A percentile compares a stretch with the other conserved stretches of the same genome.
Conservation (phyloP, 2,797 vertebrate genomes). For the Botia almorhae region DNA sequence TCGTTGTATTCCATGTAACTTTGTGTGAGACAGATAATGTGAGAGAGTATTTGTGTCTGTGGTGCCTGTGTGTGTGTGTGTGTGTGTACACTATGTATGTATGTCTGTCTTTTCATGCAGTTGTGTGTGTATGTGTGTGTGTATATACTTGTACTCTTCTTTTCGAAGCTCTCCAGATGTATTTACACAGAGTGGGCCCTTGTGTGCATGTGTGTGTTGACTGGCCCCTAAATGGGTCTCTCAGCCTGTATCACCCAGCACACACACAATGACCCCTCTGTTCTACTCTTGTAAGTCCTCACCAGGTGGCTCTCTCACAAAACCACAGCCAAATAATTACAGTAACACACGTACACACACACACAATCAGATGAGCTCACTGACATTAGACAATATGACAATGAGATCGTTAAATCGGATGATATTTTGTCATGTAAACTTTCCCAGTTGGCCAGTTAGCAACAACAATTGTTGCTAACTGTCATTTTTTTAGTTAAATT, state of each 20-base stretch:
- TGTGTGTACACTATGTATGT: slow-evolving; percentile 30
- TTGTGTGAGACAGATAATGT: slow-evolving; percentile 56
- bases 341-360: slow-evolving; percentile 45
- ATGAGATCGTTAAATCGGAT: neutral
- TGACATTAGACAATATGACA: neutral
- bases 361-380: slow-evolving; percentile 41
- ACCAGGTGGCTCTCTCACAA: slow-evolving; percentile 76
- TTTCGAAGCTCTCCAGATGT: slow-evolving; percentile 71
- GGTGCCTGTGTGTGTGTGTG: slow-evolving; percentile 16
- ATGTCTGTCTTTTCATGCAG: slow-evolving; percentile 36
- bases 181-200: slow-evolving; percentile 76
- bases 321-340: slow-evolving; percentile 68
- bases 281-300: slow-evolving; percentile 77
- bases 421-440: neutral
- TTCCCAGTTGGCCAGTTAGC: neutral
- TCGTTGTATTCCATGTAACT: slow-evolving; percentile 53
- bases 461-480: neutral
- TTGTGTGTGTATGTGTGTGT: slow-evolving; percentile 44
- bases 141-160: slow-evolving; percentile 33
- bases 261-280: slow-evolving; percentile 78
- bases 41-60: slow-evolving; percentile 49
- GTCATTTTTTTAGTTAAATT: neutral
- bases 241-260: slow-evolving; percentile 75
- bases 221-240: slow-evolving; percentile 77
- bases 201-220: slow-evolving; percentile 37